Base-by-base conservation (phyloP, 2,888 invertebrate genomes). In the Eledona agricola region DNA sequence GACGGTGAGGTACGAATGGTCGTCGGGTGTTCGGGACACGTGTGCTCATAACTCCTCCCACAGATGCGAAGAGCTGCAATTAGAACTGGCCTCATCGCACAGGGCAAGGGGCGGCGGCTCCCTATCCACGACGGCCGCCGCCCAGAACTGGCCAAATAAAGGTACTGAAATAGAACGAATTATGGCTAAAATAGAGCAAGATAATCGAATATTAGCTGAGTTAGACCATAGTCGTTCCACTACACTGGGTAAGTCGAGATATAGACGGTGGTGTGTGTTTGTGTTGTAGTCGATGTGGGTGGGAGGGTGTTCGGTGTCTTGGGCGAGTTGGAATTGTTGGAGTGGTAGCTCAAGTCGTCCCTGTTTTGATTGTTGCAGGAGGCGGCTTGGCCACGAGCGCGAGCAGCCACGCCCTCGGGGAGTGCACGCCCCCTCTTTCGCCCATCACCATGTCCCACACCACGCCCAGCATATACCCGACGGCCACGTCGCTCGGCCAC, bases 121-220 rank as follows among this genome's bases (percentile, higher is more conserved):
- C 29, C 28, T 66, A 70, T 64, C 75, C 73, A 59, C 75, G 77
- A n/a, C n/a, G n/a, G n/a, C 78, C 71, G 57, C 57, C 46, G 35
- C 32, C 74, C 71, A 81, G 70, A 55, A 68, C 72, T 53, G 79
- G 80, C 67, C 80, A 50, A 66, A 68, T 63, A 77, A 77, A 70
- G 70, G 73, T 75, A 84, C 87, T 25, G 93, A 94, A 80, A 93
- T 94, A 74, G 93, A 94, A 78, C 84, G 92, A 72, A 92, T 95
- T 76, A 93, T 95, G 90, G 93, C 93, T 64, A 94, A 94, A 81
- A 92, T 95, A 70, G 93, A 94, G 78, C 94, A 93, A 78, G 88
- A 88, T 79, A 89, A 90, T 79, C 83, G 90, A 67, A 90, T 94
- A 69, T 82, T 94, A 71, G 93, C 94, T 60, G 94, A 95, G 74